phyloP scores from a whole-genome alignment of 1,140 invertebrate genomes.

The Megathymus violae region DNA sequence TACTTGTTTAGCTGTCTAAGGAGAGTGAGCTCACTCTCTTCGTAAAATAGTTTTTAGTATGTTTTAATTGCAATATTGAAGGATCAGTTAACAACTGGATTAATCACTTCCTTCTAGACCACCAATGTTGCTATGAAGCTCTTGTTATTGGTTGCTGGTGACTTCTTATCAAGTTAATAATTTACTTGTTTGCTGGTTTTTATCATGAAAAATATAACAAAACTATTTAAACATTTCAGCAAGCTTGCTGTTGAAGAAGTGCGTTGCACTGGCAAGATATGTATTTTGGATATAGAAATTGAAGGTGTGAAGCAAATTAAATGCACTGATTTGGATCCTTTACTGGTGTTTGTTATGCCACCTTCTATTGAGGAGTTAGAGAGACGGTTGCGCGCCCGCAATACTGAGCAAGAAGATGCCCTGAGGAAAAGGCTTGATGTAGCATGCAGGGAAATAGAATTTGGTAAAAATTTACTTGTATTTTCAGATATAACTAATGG shows the following conservation, averaged over 20 bases:
- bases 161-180: too few species aligned
- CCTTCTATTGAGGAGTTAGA: constrained; percentile 93
- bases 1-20: too few species aligned
- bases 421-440: constrained; percentile 89
- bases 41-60: too few species aligned
- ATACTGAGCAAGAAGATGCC: constrained; percentile 96
- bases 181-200: too few species aligned
- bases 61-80: too few species aligned
- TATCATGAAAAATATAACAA: too few species aligned
- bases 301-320: constrained; percentile 97
- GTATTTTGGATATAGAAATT: constrained; percentile 97
- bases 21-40: too few species aligned
- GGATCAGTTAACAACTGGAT: too few species aligned
- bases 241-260: constrained; percentile 94
- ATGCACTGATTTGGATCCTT: constrained; percentile 91
- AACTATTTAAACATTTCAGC: constrained; percentile 87
- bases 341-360: constrained; percentile 97
- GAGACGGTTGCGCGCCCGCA: constrained; percentile 89
- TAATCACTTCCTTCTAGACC: too few species aligned
- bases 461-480: constrained; percentile 84
- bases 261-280: constrained; percentile 91
- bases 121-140: too few species aligned
- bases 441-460: constrained; percentile 92
- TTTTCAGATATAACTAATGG: constrained; percentile 13
- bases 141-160: too few species aligned